Evolutionary conservation across 1,140 invertebrate species (phyloP), one percentile per base, ranked within the genome.

Genomic region (Ephestia elutella): DNA sequence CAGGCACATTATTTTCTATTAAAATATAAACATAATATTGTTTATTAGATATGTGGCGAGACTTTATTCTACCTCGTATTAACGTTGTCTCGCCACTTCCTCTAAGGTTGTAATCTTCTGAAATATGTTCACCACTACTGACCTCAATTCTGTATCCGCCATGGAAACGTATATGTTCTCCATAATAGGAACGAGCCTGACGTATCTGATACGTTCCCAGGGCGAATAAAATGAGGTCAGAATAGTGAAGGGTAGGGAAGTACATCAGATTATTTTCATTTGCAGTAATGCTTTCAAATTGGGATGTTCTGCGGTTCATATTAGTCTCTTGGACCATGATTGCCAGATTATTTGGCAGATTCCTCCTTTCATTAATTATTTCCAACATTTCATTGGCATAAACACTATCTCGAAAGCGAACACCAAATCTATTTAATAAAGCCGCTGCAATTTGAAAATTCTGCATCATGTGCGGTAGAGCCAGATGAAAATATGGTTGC

Each of bases 131-230:
- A 7, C 19, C 19, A 49, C 21, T 49, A 25, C 38, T 19, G 5
- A 57, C 56, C 25, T 57, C 56, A 59, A 69, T 69, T 59, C 59
- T 56, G 53, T 65, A 69, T 49, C 58, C 57, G 32, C 61, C 63
- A 53, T 66, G 59, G 56, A 61, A 60, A 35, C 67, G 56, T 44
- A 63, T 55, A 56, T 66, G 62, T 60, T 68, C 61, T 15, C 66
- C 57, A 59, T 69, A 69, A 49, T 69, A 69, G 0, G 59, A 63
- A 10, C 61, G 49, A 28, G 63, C 63, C 50, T 61, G 67, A 44
- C 61, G 56, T 18, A 69, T 54, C 28, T 66, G 65, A 38, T 62
- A 66, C 10, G 50, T 62, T 38, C 60, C 60, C 48, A 57, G 32
- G 15, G 55, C 60, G 56, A 66, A 60, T 57, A 59, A 57, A n/a